These are phyloP conservation scores for Lagocephalus sceleratus DNA, from an alignment of 2,797 vertebrate species.

Conservation along the genomic window DNA sequence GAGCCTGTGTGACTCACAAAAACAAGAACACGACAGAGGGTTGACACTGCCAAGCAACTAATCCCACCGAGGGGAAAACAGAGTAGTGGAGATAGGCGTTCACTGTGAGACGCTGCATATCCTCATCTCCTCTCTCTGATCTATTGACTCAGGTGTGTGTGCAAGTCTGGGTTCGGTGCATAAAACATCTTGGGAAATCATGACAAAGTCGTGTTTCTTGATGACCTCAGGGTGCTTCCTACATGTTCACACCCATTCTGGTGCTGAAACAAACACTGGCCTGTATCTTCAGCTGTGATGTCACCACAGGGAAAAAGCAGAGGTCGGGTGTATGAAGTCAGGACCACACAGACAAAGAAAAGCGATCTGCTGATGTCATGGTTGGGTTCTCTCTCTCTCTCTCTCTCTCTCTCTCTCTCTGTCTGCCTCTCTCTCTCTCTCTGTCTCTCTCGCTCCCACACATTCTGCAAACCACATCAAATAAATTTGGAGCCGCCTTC, in stretches of 20 bases:
- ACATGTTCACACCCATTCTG: conserved; percentile 13
- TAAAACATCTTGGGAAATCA: conserved; percentile 49
- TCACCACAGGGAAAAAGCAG: conserved; percentile 48
- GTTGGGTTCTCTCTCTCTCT: conserved; percentile 22
- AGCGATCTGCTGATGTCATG: conserved; percentile 46
- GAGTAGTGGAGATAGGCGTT: background rate
- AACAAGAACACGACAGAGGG: conserved; percentile 32
- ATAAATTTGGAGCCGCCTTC: conserved; percentile 60
- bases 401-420: conserved; percentile 6
- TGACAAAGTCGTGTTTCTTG: background rate
- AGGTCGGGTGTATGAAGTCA: conserved; percentile 48
- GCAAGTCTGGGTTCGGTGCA: conserved; percentile 11
- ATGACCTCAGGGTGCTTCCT: conserved; percentile 49
- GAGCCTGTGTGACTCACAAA: conserved; percentile 50
- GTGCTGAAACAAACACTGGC: conserved; percentile 24
- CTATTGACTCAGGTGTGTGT: conserved; percentile 54
- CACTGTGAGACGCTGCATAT: conserved; percentile 31
- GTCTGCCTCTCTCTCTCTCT: conserved; percentile 13
- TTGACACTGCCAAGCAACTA: conserved; percentile 26
- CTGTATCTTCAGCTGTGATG: conserved; percentile 34
- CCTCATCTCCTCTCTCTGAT: conserved; percentile 28
- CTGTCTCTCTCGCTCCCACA: conserved; percentile 33
- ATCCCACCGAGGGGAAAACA: background rate
- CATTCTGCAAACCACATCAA: conserved; percentile 44
- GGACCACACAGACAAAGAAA: conserved; percentile 26